Percentiles rank a stretch among this genome's conserved stretches.
phyloP scores from a whole-genome alignment of 2,113 vertebrate genomes.

The Synchiropus splendidus region DNA sequence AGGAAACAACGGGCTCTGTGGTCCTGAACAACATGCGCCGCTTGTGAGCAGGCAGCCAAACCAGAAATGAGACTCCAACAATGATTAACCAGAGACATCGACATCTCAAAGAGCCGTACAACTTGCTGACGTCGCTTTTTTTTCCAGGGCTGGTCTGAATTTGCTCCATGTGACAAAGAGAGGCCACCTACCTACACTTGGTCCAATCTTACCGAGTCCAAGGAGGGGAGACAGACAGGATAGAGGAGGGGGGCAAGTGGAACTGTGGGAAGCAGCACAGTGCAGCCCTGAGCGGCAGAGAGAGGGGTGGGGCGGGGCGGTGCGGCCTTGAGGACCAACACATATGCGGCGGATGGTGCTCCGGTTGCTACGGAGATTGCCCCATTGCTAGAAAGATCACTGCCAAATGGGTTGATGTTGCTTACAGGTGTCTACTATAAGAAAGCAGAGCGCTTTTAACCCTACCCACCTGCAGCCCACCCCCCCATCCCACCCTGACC shows the following conservation, averaged over 20 bases:
- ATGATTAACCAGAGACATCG: conserved; percentile 11
- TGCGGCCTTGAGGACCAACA: conserved; percentile 17
- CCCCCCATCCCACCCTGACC: conserved; percentile 4
- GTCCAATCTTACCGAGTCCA: conserved; percentile 59
- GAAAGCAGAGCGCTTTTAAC: conserved; percentile 61
- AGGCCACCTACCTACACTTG: conserved; percentile 64
- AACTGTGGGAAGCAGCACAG: conserved; percentile 30
- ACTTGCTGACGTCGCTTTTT: background rate
- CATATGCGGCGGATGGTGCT: conserved; percentile 23
- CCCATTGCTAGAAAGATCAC: conserved; percentile 34
- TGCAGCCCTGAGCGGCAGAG: conserved; percentile 18
- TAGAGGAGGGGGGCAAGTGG: conserved; percentile 44
- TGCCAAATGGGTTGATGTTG: conserved; percentile 22
- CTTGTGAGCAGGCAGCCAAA: too few relatives aligned
- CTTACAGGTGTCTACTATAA: conserved; percentile 61
- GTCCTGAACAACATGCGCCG: conserved; percentile 20
- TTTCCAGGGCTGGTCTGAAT: conserved; percentile 18
- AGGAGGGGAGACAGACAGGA: conserved; percentile 46
- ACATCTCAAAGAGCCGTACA: conserved; percentile 7
- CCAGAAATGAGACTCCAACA: conserved; percentile 9
- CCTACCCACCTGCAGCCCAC: conserved; percentile 6
- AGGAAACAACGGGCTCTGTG: conserved; percentile 14
- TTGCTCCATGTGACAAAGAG: conserved; percentile 58
- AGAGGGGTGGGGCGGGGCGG: conserved; percentile 1
- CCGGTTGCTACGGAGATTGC: conserved; percentile 30